Conservation (phyloP, 92 coral and sea anemone species). For the Bergia sp. region DNA sequence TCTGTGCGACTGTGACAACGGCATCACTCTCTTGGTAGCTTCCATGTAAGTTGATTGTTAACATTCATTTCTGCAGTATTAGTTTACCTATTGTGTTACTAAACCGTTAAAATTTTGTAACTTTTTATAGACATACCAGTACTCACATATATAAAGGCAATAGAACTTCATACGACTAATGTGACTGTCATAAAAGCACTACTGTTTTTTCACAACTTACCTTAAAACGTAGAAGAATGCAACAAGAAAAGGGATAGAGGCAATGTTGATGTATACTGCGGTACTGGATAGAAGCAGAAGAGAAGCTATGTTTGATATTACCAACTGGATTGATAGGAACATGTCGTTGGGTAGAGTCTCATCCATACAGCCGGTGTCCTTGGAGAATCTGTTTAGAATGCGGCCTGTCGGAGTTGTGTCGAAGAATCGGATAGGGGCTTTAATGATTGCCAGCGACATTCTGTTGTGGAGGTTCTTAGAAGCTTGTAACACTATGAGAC, state of each 20-base stretch:
- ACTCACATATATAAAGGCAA: too few relatives aligned
- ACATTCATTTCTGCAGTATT: too few relatives aligned
- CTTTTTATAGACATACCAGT: too few relatives aligned
- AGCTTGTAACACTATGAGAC: neutral
- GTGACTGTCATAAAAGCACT: too few relatives aligned
- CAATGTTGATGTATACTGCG: neutral
- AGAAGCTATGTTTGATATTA: neutral
- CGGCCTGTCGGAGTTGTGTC: neutral
- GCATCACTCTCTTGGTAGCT: too few relatives aligned
- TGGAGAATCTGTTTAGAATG: neutral
- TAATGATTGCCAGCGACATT: neutral
- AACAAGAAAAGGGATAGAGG: neutral
- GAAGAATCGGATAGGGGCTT: neutral
- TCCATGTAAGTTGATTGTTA: too few relatives aligned
- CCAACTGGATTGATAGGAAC: neutral
- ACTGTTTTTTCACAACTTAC: neutral
- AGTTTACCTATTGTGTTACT: too few relatives aligned
- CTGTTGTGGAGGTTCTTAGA: neutral
- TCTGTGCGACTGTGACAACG: too few relatives aligned
- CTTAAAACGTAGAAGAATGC: neutral
- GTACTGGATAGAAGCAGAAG: neutral
- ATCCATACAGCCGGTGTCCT: conserved; percentile 2
- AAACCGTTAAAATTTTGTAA: too few relatives aligned
- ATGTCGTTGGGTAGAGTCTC: neutral
- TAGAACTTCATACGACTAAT: too few relatives aligned